These are phyloP conservation scores for Dicranocentrus wangi DNA, from an alignment of 2,888 invertebrate species.

Conservation along the genomic window DNA sequence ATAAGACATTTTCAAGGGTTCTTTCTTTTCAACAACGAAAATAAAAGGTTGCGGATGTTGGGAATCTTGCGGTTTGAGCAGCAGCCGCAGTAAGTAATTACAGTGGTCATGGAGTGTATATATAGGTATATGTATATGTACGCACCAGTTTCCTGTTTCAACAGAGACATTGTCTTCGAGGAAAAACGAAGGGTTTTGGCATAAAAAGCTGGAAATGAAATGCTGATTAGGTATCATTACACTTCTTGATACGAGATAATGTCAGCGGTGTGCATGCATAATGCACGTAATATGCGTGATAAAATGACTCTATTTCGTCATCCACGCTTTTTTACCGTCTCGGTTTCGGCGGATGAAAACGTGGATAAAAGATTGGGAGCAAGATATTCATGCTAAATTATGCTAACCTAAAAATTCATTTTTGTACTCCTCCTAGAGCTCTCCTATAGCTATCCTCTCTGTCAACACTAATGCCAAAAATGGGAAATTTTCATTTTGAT, in stretches of 20 bases:
- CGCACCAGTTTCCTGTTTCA: not conserved
- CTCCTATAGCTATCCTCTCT: too few relatives aligned
- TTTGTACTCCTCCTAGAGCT: too few relatives aligned
- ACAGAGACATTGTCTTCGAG: not conserved
- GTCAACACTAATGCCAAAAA: too few relatives aligned
- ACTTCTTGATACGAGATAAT: constrained; percentile 31
- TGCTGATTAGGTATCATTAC: constrained; percentile 54
- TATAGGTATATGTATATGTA: too few relatives aligned
- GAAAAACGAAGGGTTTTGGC: not conserved
- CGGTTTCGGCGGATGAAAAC: not conserved
- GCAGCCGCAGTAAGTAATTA: constrained; percentile 41
- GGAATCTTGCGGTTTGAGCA: constrained; percentile 52
- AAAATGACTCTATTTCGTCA: constrained; percentile 4
- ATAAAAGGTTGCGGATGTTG: constrained; percentile 51
- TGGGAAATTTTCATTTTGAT: too few relatives aligned
- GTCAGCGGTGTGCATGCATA: constrained; percentile 45
- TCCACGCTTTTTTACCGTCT: constrained; percentile 6
- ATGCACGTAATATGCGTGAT: constrained; percentile 22
- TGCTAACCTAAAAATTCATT: constrained; percentile 1
- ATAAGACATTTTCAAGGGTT: constrained; percentile 44
- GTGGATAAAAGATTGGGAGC: not conserved
- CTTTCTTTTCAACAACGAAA: not conserved
- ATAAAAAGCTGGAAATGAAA: constrained; percentile 44
- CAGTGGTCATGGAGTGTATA: constrained; percentile 1
- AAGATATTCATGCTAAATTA: constrained; percentile 8